These are phyloP conservation scores for Sebastiscus tertius DNA, from an alignment of 2,797 vertebrate species.

Conservation along the genomic window DNA sequence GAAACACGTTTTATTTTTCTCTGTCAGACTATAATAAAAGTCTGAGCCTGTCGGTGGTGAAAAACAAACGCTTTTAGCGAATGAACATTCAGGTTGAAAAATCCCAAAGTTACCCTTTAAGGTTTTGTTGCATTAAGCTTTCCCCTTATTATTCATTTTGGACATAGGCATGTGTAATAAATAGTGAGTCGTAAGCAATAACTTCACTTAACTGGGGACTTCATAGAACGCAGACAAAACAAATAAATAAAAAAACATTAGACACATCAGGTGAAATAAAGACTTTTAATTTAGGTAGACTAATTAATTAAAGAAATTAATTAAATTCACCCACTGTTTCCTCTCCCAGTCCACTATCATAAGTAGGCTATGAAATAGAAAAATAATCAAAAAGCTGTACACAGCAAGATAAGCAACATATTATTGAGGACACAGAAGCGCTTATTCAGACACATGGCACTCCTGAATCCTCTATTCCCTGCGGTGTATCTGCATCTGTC, in stretches of 20 bases:
- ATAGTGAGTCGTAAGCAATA: background rate
- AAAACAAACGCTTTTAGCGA: background rate
- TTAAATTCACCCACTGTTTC: conserved; percentile 7
- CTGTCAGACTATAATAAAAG: too few relatives aligned
- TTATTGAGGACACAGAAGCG: conserved; percentile 55
- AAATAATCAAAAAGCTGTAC: conserved; percentile 35
- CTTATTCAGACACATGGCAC: conserved; percentile 60
- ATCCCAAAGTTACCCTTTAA: too few relatives aligned
- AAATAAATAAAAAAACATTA: background rate
- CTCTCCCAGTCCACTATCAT: background rate
- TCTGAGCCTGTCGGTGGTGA: background rate
- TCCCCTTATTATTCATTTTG: background rate
- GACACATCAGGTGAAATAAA: conserved; percentile 2
- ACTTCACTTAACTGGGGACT: background rate
- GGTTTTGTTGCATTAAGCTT: background rate
- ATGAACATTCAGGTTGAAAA: background rate
- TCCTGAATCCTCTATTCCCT: conserved; percentile 49
- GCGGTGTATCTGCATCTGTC: conserved; percentile 62
- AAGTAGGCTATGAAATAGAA: conserved; percentile 14
- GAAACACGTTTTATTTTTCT: background rate
- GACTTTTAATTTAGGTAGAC: background rate
- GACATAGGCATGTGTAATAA: background rate
- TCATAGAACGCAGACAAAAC: background rate
- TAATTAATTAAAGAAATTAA: conserved; percentile 11
- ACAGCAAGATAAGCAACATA: conserved; percentile 55